phyloP scores from a whole-genome alignment of 2,797 vertebrate genomes.

The Choloepus didactylus region DNA sequence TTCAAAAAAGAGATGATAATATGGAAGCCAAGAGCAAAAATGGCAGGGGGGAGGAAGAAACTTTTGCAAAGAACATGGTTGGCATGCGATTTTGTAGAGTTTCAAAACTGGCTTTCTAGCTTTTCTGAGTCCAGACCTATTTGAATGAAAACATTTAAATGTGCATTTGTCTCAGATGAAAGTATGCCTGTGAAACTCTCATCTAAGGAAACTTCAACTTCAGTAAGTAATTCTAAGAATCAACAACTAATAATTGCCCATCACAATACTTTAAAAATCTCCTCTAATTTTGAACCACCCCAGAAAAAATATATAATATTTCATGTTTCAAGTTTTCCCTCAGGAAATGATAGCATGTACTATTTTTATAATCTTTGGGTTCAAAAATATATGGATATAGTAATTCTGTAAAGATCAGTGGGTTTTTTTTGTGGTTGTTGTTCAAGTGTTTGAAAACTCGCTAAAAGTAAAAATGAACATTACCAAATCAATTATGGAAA shows the following conservation, averaged over 20 bases:
- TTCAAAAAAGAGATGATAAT: constrained; percentile 87
- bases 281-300: constrained; percentile 62
- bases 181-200: constrained; percentile 62
- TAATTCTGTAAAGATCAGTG: neutral
- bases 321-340: constrained; percentile 68
- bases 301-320: constrained; percentile 63
- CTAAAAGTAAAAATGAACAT: constrained; percentile 13
- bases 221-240: constrained; percentile 42
- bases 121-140: constrained; percentile 71
- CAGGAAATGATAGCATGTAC: constrained; percentile 43
- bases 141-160: constrained; percentile 64
- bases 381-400: constrained; percentile 52
- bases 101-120: constrained; percentile 76
- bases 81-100: constrained; percentile 71
- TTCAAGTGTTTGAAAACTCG: constrained; percentile 52
- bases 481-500: constrained; percentile 46
- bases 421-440: neutral
- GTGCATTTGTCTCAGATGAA: constrained; percentile 71
- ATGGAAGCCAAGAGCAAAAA: constrained; percentile 75
- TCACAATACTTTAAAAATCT: constrained; percentile 50
- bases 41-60: neutral
- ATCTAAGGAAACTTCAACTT: constrained; percentile 51
- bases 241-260: constrained; percentile 57
- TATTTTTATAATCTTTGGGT: constrained; percentile 64
- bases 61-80: constrained; percentile 78